Evolutionary conservation across 1,140 invertebrate genomes (phyloP).

Genomic region (Heliconius eleuchia): DNA sequence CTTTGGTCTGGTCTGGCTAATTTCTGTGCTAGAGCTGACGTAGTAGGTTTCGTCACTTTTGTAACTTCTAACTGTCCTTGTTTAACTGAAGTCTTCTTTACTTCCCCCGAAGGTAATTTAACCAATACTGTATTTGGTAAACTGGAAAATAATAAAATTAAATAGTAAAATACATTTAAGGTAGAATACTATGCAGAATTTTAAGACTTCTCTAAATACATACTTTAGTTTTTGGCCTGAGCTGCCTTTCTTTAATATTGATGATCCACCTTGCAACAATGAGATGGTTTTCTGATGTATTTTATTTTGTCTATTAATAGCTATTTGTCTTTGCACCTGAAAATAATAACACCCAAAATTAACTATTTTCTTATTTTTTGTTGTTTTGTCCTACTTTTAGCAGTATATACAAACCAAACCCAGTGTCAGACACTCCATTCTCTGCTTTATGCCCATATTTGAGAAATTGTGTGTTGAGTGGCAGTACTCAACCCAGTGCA

Average conservation of each 20-base stretch:
- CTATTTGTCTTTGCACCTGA: conserved; percentile 86
- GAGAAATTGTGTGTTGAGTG: too few species aligned
- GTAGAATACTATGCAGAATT: not conserved
- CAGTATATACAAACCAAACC: too few species aligned
- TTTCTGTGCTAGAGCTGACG: conserved; percentile 66
- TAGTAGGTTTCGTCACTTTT: conserved; percentile 69
- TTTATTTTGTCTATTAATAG: conserved; percentile 86
- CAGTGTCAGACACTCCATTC: too few species aligned
- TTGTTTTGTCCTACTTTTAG: too few species aligned
- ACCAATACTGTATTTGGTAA: conserved; percentile 83
- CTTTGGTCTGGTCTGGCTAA: conserved; percentile 55
- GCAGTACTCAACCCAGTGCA: too few species aligned
- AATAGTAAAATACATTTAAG: not conserved
- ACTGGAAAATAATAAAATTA: conserved; percentile 50
- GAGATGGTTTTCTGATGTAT: conserved; percentile 86
- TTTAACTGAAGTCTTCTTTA: conserved; percentile 75
- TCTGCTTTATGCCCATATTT: too few species aligned
- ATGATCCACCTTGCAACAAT: conserved; percentile 85
- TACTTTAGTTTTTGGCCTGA: conserved; percentile 77
- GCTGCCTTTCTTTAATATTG: conserved; percentile 76
- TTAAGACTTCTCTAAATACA: conserved; percentile 35
- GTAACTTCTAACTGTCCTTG: conserved; percentile 69
- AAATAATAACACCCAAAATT: not conserved
- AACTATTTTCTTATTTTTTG: not conserved
- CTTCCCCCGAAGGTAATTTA: conserved; percentile 83